A percentile compares a stretch with the other conserved stretches of the same genome.
Conservation (phyloP, 1,140 invertebrate species). For the Aphaenogaster floridana region DNA sequence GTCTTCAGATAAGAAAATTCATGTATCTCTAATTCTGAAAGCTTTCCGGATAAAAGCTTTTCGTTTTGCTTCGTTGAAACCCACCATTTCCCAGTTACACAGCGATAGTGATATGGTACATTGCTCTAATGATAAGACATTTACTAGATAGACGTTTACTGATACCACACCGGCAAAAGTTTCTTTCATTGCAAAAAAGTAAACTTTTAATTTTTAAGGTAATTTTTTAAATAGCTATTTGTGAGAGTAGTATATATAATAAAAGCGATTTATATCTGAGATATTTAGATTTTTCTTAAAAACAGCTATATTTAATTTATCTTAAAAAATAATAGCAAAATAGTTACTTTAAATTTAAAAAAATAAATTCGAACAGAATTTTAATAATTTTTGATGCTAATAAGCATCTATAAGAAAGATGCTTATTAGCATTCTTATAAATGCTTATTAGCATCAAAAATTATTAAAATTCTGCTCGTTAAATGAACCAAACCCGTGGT, state of each 20-base stretch:
- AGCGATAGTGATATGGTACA: not conserved
- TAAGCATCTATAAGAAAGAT: no score
- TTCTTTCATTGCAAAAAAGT: not conserved
- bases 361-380: not conserved
- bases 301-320: not conserved
- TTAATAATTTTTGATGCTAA: no score
- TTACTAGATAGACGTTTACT: slow-evolving; percentile 1
- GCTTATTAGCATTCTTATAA: no score
- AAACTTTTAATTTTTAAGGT: not conserved
- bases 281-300: not conserved
- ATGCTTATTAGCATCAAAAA: no score
- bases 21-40: not conserved
- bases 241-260: not conserved
- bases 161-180: not conserved
- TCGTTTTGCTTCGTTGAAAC: slow-evolving; percentile 15
- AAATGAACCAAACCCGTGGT: no score
- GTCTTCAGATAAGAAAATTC: not conserved
- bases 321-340: not conserved
- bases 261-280: not conserved
- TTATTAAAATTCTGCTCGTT: no score
- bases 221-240: not conserved
- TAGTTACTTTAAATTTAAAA: not conserved
- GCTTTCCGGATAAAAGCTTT: slow-evolving; percentile 26
- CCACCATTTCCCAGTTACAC: slow-evolving; percentile 10
- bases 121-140: slow-evolving; percentile 22